phyloP scores from a whole-genome alignment of 1,140 invertebrate species.

The Ectropis grisescens region DNA sequence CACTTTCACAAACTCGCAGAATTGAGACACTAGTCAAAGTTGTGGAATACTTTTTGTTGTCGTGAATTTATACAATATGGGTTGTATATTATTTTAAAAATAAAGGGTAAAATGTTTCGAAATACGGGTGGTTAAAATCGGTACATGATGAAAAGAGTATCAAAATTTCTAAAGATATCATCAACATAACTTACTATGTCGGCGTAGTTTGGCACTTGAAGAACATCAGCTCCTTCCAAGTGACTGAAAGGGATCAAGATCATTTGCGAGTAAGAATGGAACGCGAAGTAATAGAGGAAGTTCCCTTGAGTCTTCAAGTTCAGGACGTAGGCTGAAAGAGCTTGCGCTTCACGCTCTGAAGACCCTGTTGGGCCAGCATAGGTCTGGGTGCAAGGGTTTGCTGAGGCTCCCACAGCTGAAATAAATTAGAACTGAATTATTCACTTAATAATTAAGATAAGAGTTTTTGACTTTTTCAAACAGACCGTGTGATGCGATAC shows the following conservation, averaged over 20 bases:
- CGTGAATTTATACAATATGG: too few species aligned
- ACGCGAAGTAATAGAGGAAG: conserved; percentile 67
- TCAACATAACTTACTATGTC: conserved; percentile 66
- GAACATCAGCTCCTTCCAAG: conserved; percentile 37
- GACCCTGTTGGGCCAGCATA: conserved; percentile 87
- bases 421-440: conserved; percentile 1
- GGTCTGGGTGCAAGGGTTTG: conserved; percentile 87
- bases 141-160: too few species aligned
- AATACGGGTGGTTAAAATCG: too few species aligned
- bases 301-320: conserved; percentile 30
- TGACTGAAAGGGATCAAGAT: conserved; percentile 81
- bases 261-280: conserved; percentile 85
- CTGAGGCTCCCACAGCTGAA: conserved; percentile 78
- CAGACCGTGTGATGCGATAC: too few species aligned
- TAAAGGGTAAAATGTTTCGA: too few species aligned
- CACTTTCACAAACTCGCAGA: too few species aligned
- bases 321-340: conserved; percentile 66
- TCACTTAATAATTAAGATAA: not conserved
- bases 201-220: conserved; percentile 73
- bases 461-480: conserved; percentile 1
- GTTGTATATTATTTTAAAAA: too few species aligned
- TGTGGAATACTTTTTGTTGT: too few species aligned
- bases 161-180: too few species aligned
- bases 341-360: conserved; percentile 90
- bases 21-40: too few species aligned